A percentile compares a stretch with the other conserved stretches of the same genome.
Evolutionary conservation across 2,888 invertebrate species (phyloP).

Genomic region (Melanchra persicariae): DNA sequence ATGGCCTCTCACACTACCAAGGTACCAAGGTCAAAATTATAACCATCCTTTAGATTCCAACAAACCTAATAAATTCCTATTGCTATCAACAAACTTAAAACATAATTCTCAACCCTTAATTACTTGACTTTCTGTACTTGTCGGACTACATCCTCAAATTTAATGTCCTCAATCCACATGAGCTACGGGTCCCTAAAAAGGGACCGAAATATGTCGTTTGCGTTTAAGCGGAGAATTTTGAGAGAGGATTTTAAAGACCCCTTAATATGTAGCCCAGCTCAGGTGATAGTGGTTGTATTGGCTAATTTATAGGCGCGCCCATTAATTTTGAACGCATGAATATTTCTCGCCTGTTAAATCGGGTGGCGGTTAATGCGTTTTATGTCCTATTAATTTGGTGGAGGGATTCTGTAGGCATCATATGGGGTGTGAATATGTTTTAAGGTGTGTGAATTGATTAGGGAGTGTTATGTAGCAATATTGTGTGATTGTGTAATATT

Average conservation of each 20-base stretch:
- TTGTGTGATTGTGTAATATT: neutral
- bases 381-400: constrained; percentile 63
- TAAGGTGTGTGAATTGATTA: constrained; percentile 8
- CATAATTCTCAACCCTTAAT: constrained; percentile 47
- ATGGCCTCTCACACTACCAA: neutral
- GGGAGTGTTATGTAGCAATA: neutral
- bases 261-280: constrained; percentile 61
- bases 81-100: constrained; percentile 54
- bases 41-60: constrained; percentile 31
- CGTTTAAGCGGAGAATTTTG: constrained; percentile 64
- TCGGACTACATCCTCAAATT: constrained; percentile 47
- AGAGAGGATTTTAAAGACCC: constrained; percentile 65
- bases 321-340: constrained; percentile 67
- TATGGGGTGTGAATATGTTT: constrained; percentile 40
- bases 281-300: constrained; percentile 67
- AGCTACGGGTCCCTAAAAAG: constrained; percentile 63
- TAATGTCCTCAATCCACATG: constrained; percentile 64
- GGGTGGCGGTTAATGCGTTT: constrained; percentile 65
- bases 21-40: constrained; percentile 14
- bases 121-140: constrained; percentile 45
- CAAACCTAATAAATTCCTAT: constrained; percentile 50
- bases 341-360: constrained; percentile 62
- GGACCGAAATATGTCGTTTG: constrained; percentile 67
- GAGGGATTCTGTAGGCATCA: constrained; percentile 46
- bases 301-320: constrained; percentile 66